Percentiles rank a stretch among this genome's conserved stretches.
Conservation (phyloP, 2,113 vertebrate species). For the Forbesichthys agassizii region DNA sequence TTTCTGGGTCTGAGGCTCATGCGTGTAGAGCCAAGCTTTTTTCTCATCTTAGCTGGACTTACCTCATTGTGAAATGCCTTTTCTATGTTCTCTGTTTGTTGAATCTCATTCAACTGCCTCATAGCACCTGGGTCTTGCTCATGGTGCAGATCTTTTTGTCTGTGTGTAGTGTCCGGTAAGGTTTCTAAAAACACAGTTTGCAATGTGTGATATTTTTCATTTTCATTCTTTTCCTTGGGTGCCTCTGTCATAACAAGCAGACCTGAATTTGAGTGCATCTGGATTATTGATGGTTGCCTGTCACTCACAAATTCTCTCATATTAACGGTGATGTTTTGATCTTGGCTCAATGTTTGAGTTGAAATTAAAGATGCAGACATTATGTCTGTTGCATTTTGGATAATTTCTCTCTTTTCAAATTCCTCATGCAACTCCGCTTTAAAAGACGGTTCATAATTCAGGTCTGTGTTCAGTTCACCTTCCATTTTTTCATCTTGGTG, state of each 20-base stretch:
- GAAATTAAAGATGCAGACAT: neutral
- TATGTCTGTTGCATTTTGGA: neutral
- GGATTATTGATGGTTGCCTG: neutral
- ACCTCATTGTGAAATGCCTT: conserved; percentile 17
- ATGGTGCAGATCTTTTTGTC: neutral
- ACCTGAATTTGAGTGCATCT: neutral
- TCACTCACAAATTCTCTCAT: neutral
- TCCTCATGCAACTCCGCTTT: neutral
- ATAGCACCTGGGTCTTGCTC: neutral
- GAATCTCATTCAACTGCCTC: neutral
- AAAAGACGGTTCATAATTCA: neutral
- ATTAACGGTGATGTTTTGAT: neutral
- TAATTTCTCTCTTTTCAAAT: neutral
- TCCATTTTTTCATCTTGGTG: neutral
- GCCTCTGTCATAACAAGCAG: neutral
- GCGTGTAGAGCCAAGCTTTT: conserved; percentile 63
- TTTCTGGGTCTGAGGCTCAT: conserved; percentile 32
- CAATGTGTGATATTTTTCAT: neutral
- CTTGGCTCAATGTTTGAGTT: neutral
- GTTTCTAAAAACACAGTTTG: conserved; percentile 6
- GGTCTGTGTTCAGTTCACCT: neutral
- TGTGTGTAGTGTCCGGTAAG: neutral
- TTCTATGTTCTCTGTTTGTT: conserved; percentile 1
- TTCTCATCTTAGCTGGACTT: conserved; percentile 30
- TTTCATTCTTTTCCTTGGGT: conserved; percentile 1